These are phyloP conservation scores for Hypsopygia costalis DNA, from an alignment of 2,888 invertebrate species.

Conservation along the genomic window DNA sequence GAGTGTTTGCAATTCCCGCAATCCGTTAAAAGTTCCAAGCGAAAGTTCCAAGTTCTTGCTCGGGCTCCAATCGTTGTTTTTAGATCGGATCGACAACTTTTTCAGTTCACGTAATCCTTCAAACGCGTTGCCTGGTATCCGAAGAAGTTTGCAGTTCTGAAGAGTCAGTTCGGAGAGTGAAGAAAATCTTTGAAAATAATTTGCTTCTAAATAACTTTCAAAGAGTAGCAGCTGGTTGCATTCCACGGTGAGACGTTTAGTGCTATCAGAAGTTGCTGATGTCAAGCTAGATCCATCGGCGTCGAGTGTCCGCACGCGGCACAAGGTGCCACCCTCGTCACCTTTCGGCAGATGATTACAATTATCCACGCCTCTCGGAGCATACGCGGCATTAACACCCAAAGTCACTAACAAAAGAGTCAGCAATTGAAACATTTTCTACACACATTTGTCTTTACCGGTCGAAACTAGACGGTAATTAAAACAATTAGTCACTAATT, in stretches of 20 bases:
- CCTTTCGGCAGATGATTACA: slow-evolving; percentile 59
- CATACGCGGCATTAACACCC: slow-evolving; percentile 69
- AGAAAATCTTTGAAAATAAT: slow-evolving; percentile 87
- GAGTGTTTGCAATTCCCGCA: slow-evolving; percentile 88
- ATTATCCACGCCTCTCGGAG: slow-evolving; percentile 62
- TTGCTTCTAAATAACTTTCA: slow-evolving; percentile 88
- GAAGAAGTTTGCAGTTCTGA: slow-evolving; percentile 89
- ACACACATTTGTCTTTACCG: slow-evolving; percentile 65
- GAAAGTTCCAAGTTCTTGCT: slow-evolving; percentile 88
- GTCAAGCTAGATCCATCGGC: slow-evolving; percentile 83
- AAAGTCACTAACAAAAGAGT: slow-evolving; percentile 75
- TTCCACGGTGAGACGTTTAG: slow-evolving; percentile 85
- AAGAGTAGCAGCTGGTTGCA: slow-evolving; percentile 89
- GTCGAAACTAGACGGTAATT: slow-evolving; percentile 32
- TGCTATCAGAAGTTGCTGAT: slow-evolving; percentile 83
- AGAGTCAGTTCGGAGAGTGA: slow-evolving; percentile 88
- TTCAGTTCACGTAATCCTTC: slow-evolving; percentile 90
- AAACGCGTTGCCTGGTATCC: slow-evolving; percentile 88
- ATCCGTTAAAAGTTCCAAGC: slow-evolving; percentile 86
- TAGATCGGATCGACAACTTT: slow-evolving; percentile 88
- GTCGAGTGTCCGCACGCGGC: slow-evolving; percentile 86
- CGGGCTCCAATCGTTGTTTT: slow-evolving; percentile 89
- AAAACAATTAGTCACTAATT: slow-evolving; percentile 35
- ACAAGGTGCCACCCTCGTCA: slow-evolving; percentile 80
- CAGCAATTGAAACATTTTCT: slow-evolving; percentile 75